A percentile compares a stretch with the other conserved stretches of the same genome.
Conservation (phyloP, 2,797 vertebrate species). For the Hypotaenidia philippensis region DNA sequence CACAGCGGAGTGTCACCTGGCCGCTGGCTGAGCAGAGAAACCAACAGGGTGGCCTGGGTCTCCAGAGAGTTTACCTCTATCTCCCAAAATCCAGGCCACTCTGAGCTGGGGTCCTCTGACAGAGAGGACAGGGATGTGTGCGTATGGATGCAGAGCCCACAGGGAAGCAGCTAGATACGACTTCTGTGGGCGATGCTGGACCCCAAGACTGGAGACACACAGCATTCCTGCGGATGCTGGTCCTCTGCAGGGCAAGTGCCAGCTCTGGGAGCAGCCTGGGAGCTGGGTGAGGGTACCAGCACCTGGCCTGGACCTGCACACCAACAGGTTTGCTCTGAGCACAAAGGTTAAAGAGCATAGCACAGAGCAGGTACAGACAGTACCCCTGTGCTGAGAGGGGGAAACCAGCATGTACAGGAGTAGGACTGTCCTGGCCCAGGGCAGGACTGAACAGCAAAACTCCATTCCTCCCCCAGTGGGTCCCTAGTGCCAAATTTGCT, state of each 20-base stretch:
- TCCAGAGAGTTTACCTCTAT: not conserved
- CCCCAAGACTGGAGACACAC: not conserved
- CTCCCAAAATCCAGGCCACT: not conserved
- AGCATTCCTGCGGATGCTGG: not conserved
- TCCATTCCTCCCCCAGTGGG: not conserved
- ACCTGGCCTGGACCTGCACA: not conserved
- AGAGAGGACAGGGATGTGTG: fast-evolving
- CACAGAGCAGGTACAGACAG: not conserved
- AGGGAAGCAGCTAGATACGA: not conserved
- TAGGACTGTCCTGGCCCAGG: not conserved
- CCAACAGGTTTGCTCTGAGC: not conserved
- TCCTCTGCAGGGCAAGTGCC: fast-evolving
- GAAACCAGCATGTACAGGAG: not conserved
- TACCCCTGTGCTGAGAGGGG: not conserved
- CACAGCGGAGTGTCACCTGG: not conserved
- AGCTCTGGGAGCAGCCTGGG: not conserved
- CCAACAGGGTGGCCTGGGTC: not conserved
- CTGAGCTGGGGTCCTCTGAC: not conserved
- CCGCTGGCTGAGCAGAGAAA: not conserved
- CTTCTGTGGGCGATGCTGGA: not conserved
- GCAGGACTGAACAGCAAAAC: not conserved
- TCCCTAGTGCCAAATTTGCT: fast-evolving
- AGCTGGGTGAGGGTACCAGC: not conserved
- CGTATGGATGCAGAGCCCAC: not conserved
- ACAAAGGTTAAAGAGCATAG: not conserved